These are phyloP conservation scores for Mylabris phalerata DNA, from an alignment of 1,140 invertebrate species.

Conservation along the genomic window DNA sequence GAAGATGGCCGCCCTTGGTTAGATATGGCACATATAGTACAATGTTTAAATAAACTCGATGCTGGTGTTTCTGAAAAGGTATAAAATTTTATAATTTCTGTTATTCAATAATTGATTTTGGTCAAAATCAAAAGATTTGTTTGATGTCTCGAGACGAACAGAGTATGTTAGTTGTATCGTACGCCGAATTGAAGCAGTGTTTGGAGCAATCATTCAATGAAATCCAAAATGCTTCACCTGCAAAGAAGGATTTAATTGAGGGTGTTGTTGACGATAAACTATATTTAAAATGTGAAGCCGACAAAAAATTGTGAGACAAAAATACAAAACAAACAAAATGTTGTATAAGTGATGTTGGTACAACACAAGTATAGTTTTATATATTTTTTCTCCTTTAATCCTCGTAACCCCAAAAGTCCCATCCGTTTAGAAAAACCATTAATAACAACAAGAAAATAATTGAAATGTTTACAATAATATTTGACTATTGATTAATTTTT, in stretches of 20 bases:
- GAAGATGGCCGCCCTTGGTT: slow-evolving; percentile 91
- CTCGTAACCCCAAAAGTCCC: no score
- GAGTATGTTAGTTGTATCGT: slow-evolving; percentile 90
- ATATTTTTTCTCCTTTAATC: background rate
- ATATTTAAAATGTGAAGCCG: slow-evolving; percentile 15
- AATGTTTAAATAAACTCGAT: slow-evolving; percentile 91
- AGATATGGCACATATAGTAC: slow-evolving; percentile 90
- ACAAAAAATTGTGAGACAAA: slow-evolving; percentile 9
- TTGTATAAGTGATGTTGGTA: slow-evolving; percentile 4
- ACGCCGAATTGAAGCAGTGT: slow-evolving; percentile 90
- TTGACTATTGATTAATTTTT: slow-evolving; percentile 7
- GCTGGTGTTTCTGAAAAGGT: slow-evolving; percentile 83
- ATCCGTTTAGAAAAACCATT: no score
- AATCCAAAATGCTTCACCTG: slow-evolving; percentile 23
- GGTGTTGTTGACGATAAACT: slow-evolving; percentile 14
- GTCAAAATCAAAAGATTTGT: slow-evolving; percentile 62
- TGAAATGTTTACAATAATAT: slow-evolving; percentile 14
- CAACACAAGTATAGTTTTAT: slow-evolving; percentile 8
- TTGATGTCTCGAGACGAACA: slow-evolving; percentile 93
- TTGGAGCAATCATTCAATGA: slow-evolving; percentile 89
- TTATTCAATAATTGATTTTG: no score
- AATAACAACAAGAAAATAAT: no score
- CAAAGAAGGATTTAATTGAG: slow-evolving; percentile 18
- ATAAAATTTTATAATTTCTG: slow-evolving; percentile 15
- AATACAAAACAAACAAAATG: no score